These are phyloP conservation scores for Hyalella azteca DNA, from an alignment of 2,888 invertebrate genomes.

Conservation along the genomic window DNA sequence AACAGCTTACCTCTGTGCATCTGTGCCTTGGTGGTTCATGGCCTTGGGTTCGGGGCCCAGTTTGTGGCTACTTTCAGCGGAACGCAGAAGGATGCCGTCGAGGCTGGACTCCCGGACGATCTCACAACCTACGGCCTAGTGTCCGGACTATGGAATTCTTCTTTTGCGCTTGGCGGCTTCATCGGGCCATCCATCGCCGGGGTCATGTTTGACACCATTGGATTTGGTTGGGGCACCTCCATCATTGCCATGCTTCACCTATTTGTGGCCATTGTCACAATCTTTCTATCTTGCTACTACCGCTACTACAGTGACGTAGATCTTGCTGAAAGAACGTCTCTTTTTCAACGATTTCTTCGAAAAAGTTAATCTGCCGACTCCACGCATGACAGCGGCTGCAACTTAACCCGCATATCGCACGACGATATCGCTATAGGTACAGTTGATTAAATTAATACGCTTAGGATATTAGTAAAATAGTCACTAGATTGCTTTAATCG, in stretches of 20 bases:
- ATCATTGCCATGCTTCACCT: conserved; percentile 74
- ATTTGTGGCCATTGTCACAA: conserved; percentile 66
- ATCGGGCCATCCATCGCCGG: conserved; percentile 80
- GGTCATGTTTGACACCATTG: conserved; percentile 74
- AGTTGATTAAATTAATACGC: neutral
- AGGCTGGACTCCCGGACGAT: conserved; percentile 79
- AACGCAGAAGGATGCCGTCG: conserved; percentile 79
- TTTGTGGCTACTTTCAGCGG: conserved; percentile 86
- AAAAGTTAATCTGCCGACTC: neutral
- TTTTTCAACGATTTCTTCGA: neutral
- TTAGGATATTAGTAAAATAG: too few relatives aligned
- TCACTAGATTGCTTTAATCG: too few relatives aligned
- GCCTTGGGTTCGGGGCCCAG: conserved; percentile 82
- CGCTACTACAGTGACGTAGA: neutral
- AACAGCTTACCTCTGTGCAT: conserved; percentile 49
- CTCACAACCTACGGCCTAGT: conserved; percentile 87
- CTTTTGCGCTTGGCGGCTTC: conserved; percentile 86
- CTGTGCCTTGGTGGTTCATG: conserved; percentile 70
- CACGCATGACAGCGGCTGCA: conserved; percentile 28
- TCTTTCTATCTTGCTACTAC: conserved; percentile 26
- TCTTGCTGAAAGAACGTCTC: conserved; percentile 42
- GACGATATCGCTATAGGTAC: neutral
- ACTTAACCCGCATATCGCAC: neutral
- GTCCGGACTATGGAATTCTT: conserved; percentile 88
- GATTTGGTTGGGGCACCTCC: conserved; percentile 74